Evolutionary conservation across 2,797 vertebrate species (phyloP).

Genomic region (Crenuchus spilurus): DNA sequence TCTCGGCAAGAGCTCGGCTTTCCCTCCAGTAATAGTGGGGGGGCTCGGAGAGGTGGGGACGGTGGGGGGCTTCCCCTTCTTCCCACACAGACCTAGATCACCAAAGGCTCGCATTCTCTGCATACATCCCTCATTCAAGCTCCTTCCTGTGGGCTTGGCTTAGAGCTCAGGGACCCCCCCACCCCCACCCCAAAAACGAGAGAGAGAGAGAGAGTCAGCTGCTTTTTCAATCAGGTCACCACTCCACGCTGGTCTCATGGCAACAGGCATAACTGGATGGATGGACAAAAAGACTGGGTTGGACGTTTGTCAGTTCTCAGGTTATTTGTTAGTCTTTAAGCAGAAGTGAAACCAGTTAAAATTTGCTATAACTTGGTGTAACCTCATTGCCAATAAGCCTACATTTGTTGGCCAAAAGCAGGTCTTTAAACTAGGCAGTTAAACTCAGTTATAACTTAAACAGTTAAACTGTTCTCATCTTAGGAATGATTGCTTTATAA

Average conservation of each 20-base stretch:
- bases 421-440: no score
- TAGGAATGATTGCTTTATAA: no score
- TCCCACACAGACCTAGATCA: constrained; percentile 44
- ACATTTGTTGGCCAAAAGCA: no score
- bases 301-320: neutral
- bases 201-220: constrained; percentile 16
- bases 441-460: no score
- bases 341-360: no score
- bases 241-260: constrained; percentile 1
- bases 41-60: neutral
- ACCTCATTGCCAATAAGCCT: no score
- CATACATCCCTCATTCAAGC: constrained; percentile 47
- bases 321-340: neutral
- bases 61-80: constrained; percentile 37
- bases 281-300: neutral
- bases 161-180: constrained; percentile 23
- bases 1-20: constrained; percentile 70
- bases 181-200: neutral
- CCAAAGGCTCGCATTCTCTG: constrained; percentile 45
- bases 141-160: constrained; percentile 50
- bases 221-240: constrained; percentile 44
- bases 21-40: constrained; percentile 63
- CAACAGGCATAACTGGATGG: constrained; percentile 6
- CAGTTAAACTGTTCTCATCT: no score
- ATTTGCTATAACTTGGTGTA: no score